phyloP scores from a whole-genome alignment of 1,140 invertebrate species.

The Scaptomyza hsui region DNA sequence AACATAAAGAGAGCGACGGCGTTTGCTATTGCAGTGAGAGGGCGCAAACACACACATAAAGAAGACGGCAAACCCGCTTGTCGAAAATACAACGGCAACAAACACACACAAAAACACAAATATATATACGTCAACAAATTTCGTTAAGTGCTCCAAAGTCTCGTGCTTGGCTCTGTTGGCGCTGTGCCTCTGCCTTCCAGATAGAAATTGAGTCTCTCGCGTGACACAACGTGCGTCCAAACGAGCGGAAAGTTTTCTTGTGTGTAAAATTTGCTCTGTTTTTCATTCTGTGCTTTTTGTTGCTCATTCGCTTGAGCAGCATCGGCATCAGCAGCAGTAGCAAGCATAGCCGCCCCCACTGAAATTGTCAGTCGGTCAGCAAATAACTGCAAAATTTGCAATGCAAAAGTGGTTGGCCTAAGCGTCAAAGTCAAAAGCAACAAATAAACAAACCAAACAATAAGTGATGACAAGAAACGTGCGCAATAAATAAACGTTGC shows the following conservation, averaged over 20 bases:
- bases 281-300: slow-evolving; percentile 60
- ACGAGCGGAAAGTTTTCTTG: slow-evolving; percentile 74
- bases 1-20: slow-evolving; percentile 27
- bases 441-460: slow-evolving; percentile 19
- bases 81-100: slow-evolving; percentile 26
- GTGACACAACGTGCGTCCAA: slow-evolving; percentile 77
- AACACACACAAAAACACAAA: not conserved
- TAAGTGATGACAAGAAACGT: slow-evolving; percentile 14
- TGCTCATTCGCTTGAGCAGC: slow-evolving; percentile 49
- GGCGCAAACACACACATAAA: slow-evolving; percentile 18
- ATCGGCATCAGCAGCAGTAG: slow-evolving; percentile 17
- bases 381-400: slow-evolving; percentile 32
- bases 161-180: slow-evolving; percentile 39
- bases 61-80: slow-evolving; percentile 20
- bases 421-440: slow-evolving; percentile 16
- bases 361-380: slow-evolving; percentile 40
- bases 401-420: slow-evolving; percentile 19
- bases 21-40: slow-evolving; percentile 16
- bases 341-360: slow-evolving; percentile 16
- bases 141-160: slow-evolving; percentile 45
- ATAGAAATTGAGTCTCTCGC: slow-evolving; percentile 76
- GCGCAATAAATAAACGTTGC: slow-evolving; percentile 23
- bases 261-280: slow-evolving; percentile 49
- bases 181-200: slow-evolving; percentile 45
- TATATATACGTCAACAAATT: slow-evolving; percentile 25